These are phyloP conservation scores for Clunio marinus DNA, from an alignment of 2,888 invertebrate genomes.

Conservation along the genomic window DNA sequence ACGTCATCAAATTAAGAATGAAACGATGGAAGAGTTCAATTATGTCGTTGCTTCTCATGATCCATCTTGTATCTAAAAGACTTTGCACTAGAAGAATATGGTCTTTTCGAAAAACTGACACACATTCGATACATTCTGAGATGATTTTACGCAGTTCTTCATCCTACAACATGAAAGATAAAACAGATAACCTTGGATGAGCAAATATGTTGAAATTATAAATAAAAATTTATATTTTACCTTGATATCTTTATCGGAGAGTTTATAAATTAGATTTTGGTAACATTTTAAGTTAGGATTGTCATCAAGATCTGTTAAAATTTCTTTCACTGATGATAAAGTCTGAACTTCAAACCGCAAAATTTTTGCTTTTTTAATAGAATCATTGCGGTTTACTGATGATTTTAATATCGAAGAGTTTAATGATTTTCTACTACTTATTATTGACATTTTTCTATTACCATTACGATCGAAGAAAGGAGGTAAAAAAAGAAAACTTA, in stretches of 20 bases:
- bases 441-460: slow-evolving; percentile 21
- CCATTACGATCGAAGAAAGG: neutral
- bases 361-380: slow-evolving; percentile 9
- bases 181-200: slow-evolving; percentile 16
- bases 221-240: neutral
- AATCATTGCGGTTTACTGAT: slow-evolving; percentile 8
- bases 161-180: slow-evolving; percentile 53
- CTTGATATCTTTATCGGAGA: neutral
- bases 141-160: slow-evolving; percentile 56
- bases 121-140: slow-evolving; percentile 56
- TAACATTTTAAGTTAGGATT: slow-evolving; percentile 13
- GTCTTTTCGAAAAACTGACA: slow-evolving; percentile 57
- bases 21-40: slow-evolving; percentile 60
- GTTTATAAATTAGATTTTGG: slow-evolving; percentile 24
- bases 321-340: neutral
- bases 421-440: slow-evolving; percentile 34
- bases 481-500: too few species aligned
- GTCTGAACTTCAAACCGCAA: slow-evolving; percentile 12
- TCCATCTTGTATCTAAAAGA: slow-evolving; percentile 59
- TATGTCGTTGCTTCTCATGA: slow-evolving; percentile 52
- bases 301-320: slow-evolving; percentile 1
- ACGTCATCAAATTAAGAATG: slow-evolving; percentile 62
- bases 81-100: slow-evolving; percentile 59
- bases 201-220: slow-evolving; percentile 3
- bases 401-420: slow-evolving; percentile 19